Conservation (phyloP, 2,797 vertebrate species). For the Leuciscus waleckii region DNA sequence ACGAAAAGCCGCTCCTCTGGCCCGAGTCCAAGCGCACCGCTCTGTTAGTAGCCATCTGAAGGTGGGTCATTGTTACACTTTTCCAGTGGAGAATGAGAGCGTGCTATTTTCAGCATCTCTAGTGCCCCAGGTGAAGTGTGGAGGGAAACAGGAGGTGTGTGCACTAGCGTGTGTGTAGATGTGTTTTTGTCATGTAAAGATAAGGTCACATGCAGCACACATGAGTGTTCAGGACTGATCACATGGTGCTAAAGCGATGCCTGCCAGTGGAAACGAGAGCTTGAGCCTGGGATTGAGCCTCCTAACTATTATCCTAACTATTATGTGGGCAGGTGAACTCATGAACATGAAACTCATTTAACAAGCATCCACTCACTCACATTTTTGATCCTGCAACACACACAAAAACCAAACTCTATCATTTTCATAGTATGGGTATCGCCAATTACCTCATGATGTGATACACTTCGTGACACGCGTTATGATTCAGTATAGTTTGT, state of each 20-base stretch:
- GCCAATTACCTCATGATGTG: neutral
- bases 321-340: neutral
- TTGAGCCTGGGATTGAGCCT: neutral
- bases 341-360: neutral
- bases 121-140: constrained; percentile 62
- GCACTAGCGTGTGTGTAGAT: constrained; percentile 9
- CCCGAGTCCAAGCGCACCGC: constrained; percentile 51
- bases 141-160: constrained; percentile 50
- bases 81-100: constrained; percentile 62
- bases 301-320: neutral
- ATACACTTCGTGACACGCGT: neutral
- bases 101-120: constrained; percentile 64
- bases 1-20: constrained; percentile 51
- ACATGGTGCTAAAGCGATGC: neutral
- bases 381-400: neutral
- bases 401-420: neutral
- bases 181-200: neutral
- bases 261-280: neutral
- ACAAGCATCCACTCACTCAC: neutral
- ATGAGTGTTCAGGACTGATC: neutral
- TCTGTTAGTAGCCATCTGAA: constrained; percentile 58
- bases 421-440: neutral
- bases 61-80: constrained; percentile 67
- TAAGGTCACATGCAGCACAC: neutral
- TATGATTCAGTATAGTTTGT: constrained; percentile 20